Conservation (phyloP, 1,140 invertebrate genomes). For the Fopius arisanus region DNA sequence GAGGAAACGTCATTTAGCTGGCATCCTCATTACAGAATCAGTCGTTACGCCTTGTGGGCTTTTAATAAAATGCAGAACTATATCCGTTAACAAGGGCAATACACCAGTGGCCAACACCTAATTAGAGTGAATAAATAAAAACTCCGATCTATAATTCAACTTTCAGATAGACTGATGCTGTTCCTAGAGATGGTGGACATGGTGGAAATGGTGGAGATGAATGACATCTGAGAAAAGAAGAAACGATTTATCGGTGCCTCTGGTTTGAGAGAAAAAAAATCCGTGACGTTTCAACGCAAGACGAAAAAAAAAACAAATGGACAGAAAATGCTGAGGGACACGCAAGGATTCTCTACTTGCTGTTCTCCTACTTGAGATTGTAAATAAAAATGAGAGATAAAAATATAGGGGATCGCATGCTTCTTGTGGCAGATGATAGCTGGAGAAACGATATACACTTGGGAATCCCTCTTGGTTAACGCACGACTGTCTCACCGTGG, state of each 20-base stretch:
- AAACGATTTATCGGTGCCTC: background rate
- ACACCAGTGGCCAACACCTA: background rate
- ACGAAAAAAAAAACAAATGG: background rate
- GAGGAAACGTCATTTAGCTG: constrained; percentile 38
- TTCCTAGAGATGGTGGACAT: too few species aligned
- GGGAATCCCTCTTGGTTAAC: background rate
- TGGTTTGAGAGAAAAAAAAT: background rate
- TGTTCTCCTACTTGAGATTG: background rate
- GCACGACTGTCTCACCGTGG: constrained; percentile 5
- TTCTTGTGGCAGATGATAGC: background rate
- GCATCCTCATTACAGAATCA: constrained; percentile 38
- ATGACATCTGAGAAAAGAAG: background rate
- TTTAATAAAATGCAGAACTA: constrained; percentile 34
- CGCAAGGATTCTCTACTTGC: constrained; percentile 5
- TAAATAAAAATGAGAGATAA: constrained; percentile 8
- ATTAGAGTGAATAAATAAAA: background rate
- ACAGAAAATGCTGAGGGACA: background rate
- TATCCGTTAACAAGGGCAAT: constrained; percentile 1
- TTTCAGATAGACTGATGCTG: too few species aligned
- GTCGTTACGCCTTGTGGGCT: constrained; percentile 39
- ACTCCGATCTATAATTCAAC: too few species aligned
- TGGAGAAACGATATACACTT: constrained; percentile 14
- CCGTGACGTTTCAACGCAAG: background rate
- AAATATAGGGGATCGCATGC: constrained; percentile 28
- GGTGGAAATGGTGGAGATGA: background rate